Conservation (phyloP, 2,888 invertebrate species). For the Pheosia tremula region DNA sequence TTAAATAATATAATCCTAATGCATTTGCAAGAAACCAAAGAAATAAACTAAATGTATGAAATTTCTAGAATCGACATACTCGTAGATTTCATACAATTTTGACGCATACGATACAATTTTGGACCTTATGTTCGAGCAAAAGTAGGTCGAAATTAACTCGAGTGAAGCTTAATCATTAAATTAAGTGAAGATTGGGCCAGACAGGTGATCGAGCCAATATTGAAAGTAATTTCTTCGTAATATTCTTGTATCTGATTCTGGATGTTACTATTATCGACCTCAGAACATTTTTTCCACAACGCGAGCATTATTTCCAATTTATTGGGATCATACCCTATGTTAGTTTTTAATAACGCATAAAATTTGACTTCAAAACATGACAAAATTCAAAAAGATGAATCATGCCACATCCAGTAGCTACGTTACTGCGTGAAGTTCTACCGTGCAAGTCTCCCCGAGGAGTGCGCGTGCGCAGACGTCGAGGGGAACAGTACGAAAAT, state of each 20-base stretch:
- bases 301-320: conserved; percentile 7
- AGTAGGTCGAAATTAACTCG: too few species aligned
- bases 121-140: too few species aligned
- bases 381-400: conserved; percentile 11
- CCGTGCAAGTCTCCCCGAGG: conserved; percentile 50
- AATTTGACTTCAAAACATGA: too few species aligned
- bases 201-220: too few species aligned
- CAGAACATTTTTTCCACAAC: too few species aligned
- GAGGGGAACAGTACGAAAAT: conserved; percentile 72
- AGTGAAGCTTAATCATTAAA: too few species aligned
- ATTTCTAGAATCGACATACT: not conserved
- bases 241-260: too few species aligned
- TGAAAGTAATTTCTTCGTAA: too few species aligned
- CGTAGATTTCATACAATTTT: not conserved
- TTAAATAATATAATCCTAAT: not conserved
- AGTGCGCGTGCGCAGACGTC: conserved; percentile 59
- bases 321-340: conserved; percentile 8
- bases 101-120: not conserved
- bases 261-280: too few species aligned
- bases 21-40: conserved; percentile 1
- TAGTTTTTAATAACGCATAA: too few species aligned
- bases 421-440: conserved; percentile 66
- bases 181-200: too few species aligned
- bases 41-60: not conserved
- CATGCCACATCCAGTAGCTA: conserved; percentile 25